Conservation (phyloP, 2,113 vertebrate species). For the Epinephelus fuscoguttatus region DNA sequence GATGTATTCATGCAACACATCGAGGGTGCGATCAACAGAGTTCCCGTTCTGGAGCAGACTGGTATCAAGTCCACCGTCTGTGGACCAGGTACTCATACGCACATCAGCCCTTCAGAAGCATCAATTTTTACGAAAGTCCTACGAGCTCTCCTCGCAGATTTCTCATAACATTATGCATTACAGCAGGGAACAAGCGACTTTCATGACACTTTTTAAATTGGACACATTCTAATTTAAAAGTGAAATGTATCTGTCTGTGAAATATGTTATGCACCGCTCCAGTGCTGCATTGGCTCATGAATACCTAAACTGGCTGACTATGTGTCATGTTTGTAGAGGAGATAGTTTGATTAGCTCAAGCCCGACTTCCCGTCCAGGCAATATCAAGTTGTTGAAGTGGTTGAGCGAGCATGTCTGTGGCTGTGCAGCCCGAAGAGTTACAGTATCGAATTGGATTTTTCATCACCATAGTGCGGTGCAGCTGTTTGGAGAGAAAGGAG, state of each 20-base stretch:
- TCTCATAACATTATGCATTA: constrained; percentile 3
- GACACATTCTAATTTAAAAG: constrained; percentile 41
- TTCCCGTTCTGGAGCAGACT: constrained; percentile 91
- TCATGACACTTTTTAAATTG: constrained; percentile 35
- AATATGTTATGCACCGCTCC: neutral
- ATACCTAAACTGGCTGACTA: constrained; percentile 33
- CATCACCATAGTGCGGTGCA: constrained; percentile 16
- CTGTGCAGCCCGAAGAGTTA: constrained; percentile 5
- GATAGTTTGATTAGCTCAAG: constrained; percentile 36
- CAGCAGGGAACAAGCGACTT: constrained; percentile 24
- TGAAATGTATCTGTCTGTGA: constrained; percentile 9
- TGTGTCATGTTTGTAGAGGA: constrained; percentile 44
- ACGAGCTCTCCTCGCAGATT: neutral
- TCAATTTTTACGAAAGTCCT: neutral
- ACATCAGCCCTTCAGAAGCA: neutral
- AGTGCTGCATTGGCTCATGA: constrained; percentile 24
- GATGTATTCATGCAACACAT: constrained; percentile 95
- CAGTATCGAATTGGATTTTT: constrained; percentile 27
- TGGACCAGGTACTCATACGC: constrained; percentile 88
- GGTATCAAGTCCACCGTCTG: constrained; percentile 98
- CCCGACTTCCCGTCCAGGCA: constrained; percentile 9
- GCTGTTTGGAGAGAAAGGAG: constrained; percentile 1
- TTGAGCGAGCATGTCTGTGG: constrained; percentile 5
- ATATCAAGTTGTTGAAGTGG: neutral
- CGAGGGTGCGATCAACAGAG: constrained; percentile 92